Evolutionary conservation across 2,797 vertebrate species (phyloP), one percentile per base, ranked within the genome.

Genomic region (Cossypha niveicapilla): DNA sequence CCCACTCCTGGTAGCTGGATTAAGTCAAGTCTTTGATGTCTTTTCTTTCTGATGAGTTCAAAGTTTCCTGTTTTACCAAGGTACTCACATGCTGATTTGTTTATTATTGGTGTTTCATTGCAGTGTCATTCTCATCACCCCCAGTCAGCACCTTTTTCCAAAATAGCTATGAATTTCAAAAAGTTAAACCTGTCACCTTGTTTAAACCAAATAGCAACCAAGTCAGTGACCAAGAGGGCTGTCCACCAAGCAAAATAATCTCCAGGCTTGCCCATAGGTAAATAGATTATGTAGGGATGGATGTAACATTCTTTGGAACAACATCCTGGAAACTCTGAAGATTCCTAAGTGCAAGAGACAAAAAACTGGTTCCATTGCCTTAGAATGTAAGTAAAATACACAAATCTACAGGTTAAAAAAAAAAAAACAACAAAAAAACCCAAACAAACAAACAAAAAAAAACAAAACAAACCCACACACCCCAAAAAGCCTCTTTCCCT

Each of bases 11-110:
- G 41, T 68, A 86, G 61, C 32, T 85, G 90, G 67, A 58, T 89
- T 87, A 78, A 88, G 41, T 68, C 48, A 86, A 71, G 50, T n/a
- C 90, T 93, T 95, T 93, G 83, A 93, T 81, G 72, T 71, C 28
- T 77, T 48, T 86, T 86, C 53, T 94, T 82, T 81, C 70, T 63
- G 73, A 19, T 56, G 88, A 72, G 10, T 92, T 95, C 83, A 89
- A 53, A 42, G 53, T 80, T 94, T 51, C 56, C 53, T 78, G 45
- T 1, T 92, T 79, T 88, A 71, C 44, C 75, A 63, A 82, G 60
- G 51, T 88, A 27, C 47, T 75, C 58, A 44, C 27, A 68, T 44
- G 24, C 77, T 90, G 72, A 50, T 91, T 60, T 89, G 41, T 88
- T 88, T 86, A 39, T 87, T 89, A 30, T 51, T 73, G 68, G 10